Conservation (phyloP, 2,113 vertebrate species). For the Xiphorhynchus elegans region DNA sequence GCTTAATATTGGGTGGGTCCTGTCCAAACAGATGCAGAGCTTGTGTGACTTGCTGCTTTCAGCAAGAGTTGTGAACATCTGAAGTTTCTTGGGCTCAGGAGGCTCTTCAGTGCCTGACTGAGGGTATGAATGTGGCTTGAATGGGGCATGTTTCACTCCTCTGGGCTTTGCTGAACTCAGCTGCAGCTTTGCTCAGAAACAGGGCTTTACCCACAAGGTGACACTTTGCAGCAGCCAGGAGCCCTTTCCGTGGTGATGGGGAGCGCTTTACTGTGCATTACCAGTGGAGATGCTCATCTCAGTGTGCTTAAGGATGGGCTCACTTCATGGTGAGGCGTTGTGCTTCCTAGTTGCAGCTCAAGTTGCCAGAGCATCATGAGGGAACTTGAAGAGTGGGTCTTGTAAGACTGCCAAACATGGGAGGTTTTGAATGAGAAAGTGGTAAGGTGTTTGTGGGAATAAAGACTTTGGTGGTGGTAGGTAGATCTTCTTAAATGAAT, state of each 20-base stretch:
- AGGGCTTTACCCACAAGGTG: not conserved
- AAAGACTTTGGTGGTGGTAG: not conserved
- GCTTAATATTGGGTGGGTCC: not conserved
- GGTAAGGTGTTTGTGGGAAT: not conserved
- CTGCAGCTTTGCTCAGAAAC: not conserved
- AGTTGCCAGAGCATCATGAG: not conserved
- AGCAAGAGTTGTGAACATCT: not conserved
- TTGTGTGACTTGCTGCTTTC: not conserved
- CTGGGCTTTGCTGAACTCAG: not conserved
- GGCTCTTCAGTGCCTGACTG: not conserved
- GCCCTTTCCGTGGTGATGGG: not conserved
- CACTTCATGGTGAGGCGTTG: rapidly evolving
- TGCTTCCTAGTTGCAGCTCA: not conserved
- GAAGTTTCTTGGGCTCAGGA: not conserved
- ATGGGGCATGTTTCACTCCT: not conserved
- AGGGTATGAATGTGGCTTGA: not conserved
- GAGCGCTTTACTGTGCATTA: not conserved
- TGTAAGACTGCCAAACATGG: not conserved
- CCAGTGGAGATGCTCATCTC: not conserved
- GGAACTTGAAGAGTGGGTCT: not conserved
- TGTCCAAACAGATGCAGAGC: not conserved
- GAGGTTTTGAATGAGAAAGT: not conserved
- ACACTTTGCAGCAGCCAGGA: not conserved
- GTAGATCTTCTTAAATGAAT: not conserved
- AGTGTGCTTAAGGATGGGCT: not conserved